Evolutionary conservation across 2,888 invertebrate genomes (phyloP), one percentile per base, ranked within the genome.

Genomic region (Euclidia mi): DNA sequence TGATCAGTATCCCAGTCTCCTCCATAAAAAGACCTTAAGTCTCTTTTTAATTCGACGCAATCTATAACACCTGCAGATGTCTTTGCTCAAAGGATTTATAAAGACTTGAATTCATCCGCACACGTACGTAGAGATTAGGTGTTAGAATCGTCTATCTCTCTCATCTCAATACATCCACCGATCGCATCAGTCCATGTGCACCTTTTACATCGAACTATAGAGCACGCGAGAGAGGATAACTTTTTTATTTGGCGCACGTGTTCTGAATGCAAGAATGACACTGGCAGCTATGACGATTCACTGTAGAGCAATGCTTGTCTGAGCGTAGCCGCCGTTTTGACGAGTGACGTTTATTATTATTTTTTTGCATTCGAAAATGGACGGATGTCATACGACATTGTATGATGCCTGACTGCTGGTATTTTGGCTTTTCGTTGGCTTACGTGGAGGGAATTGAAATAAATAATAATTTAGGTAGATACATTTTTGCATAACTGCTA

Each of bases 221-320:
- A 28, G 10, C 35, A n/a, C 11, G 10, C 12, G 29, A 37, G 29
- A 43, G 15, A 12, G 25, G 10, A 29, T 29, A 41, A 29, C 28
- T 53, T 64, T 63, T 70, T 57, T 42, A 48, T 57, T 58, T 60
- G 37, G 47, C 46, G 44, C 37, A 53, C 60, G 58, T 61, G 65
- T 61, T 31, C 64, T 45, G 61, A 60, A 69, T 69, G 37, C 55
- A 41, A 53, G 42, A 50, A 34, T 41, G 41, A 46, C 40, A 52
- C 45, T 51, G 69, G 59, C 69, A 59, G 55, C 50, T 55, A 49
- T 68, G 48, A 68, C 57, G 57, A 71, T 73, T 56, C 60, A 57
- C 41, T 48, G 44, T 53, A 50, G 45, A 45, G 58, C 56, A 73
- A 65, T 50, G 20, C 11, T 18, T 17, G 25, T 55, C 14, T 40